Evolutionary conservation across 2,888 invertebrate species (phyloP), one percentile per base, ranked within the genome.

Genomic region (Caenorhabditis afra): DNA sequence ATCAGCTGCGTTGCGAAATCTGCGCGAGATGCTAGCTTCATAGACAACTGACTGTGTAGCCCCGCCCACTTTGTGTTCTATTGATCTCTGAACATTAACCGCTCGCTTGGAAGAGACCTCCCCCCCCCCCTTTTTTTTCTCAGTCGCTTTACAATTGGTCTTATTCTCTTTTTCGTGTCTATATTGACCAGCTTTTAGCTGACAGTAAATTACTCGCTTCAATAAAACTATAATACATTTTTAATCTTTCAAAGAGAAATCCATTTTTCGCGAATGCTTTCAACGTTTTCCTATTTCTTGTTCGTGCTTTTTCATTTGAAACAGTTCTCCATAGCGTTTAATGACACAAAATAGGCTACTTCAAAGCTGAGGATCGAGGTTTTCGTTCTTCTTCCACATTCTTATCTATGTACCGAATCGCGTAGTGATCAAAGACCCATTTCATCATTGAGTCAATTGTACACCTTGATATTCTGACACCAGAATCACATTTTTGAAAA

Each of bases 81-180:
- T 70, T 79, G 79, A 79, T 79, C 79, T 79, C 62, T 79, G 79
- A 79, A 79, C 79, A 79, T 79, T 75, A 79, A 79, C 79, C 79
- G 79, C 79, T 79, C 73, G 79, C 62, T 67, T 61, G 62, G 73
- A 73, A 73, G 73, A 73, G 73, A 73, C 73, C 73, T 55, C 64
- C 73, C 58, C n/a, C n/a, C n/a, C n/a, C n/a, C n/a, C n/a, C n/a
- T n/a, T n/a, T 58, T 29, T 65, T 58, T 64, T 23, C 64, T 64
- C 18, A 58, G 49, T 58, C 58, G 50, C 45, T 50, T 58, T 57
- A 58, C 73, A 64, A 64, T 73, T 73, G 73, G 64, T 71, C 45
- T 61, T 61, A 49, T 52, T 52, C 35, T 53, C 61, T 61, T 41
- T 44, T 68, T 52, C 45, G 23, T 65, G 29, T 65, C 53, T 52